Conservation (phyloP, 2,888 invertebrate species). For the Pheosia gnoma region DNA sequence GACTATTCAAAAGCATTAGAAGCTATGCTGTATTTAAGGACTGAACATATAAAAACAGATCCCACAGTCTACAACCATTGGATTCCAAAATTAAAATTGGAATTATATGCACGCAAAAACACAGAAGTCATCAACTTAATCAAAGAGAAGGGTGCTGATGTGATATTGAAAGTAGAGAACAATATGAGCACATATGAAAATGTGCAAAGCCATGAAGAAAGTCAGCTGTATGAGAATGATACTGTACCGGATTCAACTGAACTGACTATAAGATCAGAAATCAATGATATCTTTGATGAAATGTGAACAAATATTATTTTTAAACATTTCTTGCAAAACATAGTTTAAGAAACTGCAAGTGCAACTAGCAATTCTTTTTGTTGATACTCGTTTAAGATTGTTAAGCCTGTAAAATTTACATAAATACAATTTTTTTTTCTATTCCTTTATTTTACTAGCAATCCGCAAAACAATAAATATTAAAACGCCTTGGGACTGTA, state of each 20-base stretch:
- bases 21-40: slow-evolving; percentile 64
- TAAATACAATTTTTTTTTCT: slow-evolving; percentile 8
- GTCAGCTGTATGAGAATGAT: slow-evolving; percentile 74
- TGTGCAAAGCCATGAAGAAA: slow-evolving; percentile 63
- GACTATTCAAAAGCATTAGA: slow-evolving; percentile 64
- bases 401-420: slow-evolving; percentile 5
- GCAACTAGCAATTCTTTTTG: too few species aligned
- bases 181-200: slow-evolving; percentile 57
- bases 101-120: slow-evolving; percentile 56
- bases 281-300: slow-evolving; percentile 76
- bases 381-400: not conserved
- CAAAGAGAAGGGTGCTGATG: slow-evolving; percentile 57
- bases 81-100: slow-evolving; percentile 64
- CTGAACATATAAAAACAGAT: slow-evolving; percentile 61
- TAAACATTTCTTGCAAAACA: not conserved
- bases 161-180: slow-evolving; percentile 70
- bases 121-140: slow-evolving; percentile 55
- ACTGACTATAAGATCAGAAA: slow-evolving; percentile 63
- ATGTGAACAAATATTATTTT: slow-evolving; percentile 47
- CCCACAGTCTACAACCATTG: slow-evolving; percentile 71
- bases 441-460: not conserved
- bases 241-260: slow-evolving; percentile 67
- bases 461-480: slow-evolving; percentile 23
- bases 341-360: too few species aligned
- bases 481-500: slow-evolving; percentile 46